phyloP scores from a whole-genome alignment of 2,888 invertebrate species.

The Rhodophaea formosa region DNA sequence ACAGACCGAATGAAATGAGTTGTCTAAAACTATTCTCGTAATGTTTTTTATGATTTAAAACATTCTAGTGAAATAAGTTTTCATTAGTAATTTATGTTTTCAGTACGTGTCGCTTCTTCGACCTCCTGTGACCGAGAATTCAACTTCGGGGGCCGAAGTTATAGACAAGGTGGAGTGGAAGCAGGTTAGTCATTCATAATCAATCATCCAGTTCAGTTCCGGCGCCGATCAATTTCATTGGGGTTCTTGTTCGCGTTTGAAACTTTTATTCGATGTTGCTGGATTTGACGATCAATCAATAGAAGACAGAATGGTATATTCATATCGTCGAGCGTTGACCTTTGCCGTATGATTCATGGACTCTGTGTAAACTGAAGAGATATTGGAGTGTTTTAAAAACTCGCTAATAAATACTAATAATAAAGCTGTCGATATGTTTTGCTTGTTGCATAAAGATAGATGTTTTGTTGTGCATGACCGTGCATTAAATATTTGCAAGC shows the following conservation, averaged over 20 bases:
- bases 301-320: constrained; percentile 7
- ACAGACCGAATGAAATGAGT: background rate
- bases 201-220: constrained; percentile 44
- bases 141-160: constrained; percentile 83
- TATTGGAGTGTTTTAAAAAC: background rate
- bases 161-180: constrained; percentile 94
- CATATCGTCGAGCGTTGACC: constrained; percentile 3
- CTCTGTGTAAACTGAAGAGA: background rate
- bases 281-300: constrained; percentile 21
- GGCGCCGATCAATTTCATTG: constrained; percentile 40
- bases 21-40: background rate
- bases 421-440: no score
- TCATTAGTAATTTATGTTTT: constrained; percentile 44
- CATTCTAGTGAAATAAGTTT: constrained; percentile 18
- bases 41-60: background rate
- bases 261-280: constrained; percentile 23
- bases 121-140: constrained; percentile 87
- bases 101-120: constrained; percentile 93
- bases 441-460: no score
- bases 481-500: no score
- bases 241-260: constrained; percentile 37
- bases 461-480: no score
- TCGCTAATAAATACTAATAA: no score
- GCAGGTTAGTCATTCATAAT: constrained; percentile 83
- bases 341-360: background rate